Evolutionary conservation across 2,888 invertebrate genomes (phyloP), one percentile per base, ranked within the genome.

Genomic region (Andrena bucephala): DNA sequence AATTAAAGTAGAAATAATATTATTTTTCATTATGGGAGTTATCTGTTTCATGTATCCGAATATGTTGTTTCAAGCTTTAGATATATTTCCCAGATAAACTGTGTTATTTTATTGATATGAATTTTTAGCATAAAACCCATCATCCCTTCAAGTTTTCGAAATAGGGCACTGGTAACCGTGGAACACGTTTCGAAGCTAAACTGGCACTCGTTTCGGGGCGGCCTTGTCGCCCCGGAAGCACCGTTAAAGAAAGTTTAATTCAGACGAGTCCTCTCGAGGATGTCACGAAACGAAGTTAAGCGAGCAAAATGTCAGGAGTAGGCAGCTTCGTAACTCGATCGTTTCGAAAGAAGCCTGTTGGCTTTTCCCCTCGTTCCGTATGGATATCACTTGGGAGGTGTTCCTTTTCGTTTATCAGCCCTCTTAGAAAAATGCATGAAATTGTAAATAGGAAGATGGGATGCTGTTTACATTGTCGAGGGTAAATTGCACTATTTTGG

Each of bases 311-410:
- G 63, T 36, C 36, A 42, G 66, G 36, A 50, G 78, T 72, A 69
- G 76, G 48, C 63, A 73, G 74, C 59, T 29, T 31, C 29, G 72
- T 86, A 83, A 85, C 74, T 84, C 54, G 83, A 85, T 84, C 80
- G 71, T 63, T 84, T 70, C 70, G 54, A 74, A 80, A 62, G 66
- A 59, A 75, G 75, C 69, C 74, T 54, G 69, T 27, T 10, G 54
- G 63, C 65, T 83, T 42, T 36, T 62, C n/a, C 8, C 54, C 74
- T 31, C 60, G 33, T 36, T 59, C 70, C 65, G 57, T 68, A 74
- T 86, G 86, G 81, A 70, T 72, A 78, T 79, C 84, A 59, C 72
- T 66, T 31, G 59, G 66, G 62, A 71, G 50, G 71, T 54, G 60
- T 68, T 59, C 66, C 75, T 69, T 76, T 62, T 54, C 73, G 63